These are phyloP conservation scores for Catharus fuscescens DNA, from an alignment of 2,113 vertebrate species.

Conservation along the genomic window DNA sequence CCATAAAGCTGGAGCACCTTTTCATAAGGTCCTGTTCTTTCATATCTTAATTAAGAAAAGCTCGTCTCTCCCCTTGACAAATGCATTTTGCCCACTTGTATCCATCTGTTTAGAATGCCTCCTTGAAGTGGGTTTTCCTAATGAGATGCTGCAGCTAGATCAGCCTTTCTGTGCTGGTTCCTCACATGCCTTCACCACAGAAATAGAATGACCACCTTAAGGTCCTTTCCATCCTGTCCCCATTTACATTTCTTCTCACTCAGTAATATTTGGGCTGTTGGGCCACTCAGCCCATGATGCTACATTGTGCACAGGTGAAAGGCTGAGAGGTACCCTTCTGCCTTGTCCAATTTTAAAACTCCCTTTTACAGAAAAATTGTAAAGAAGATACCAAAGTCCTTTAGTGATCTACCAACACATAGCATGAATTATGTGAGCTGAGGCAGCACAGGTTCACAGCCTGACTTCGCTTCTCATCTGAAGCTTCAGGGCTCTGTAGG, in stretches of 20 bases:
- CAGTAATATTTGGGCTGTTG: not conserved
- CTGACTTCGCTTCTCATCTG: not conserved
- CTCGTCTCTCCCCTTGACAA: not conserved
- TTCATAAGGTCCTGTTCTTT: not conserved
- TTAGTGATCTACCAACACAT: not conserved
- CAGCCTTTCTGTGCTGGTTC: not conserved
- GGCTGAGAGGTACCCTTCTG: not conserved
- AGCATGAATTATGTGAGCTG: not conserved
- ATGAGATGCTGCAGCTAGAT: not conserved
- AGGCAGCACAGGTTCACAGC: not conserved
- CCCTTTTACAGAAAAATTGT: not conserved
- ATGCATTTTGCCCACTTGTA: not conserved
- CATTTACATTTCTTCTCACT: not conserved
- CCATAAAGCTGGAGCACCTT: not conserved
- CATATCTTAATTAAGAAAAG: not conserved
- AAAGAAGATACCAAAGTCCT: not conserved
- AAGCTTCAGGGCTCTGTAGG: not conserved
- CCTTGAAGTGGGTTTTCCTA: not conserved
- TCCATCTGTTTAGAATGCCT: not conserved
- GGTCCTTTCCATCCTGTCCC: not conserved
- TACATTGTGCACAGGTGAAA: fast-evolving
- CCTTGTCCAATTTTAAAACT: not conserved
- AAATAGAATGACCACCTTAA: not conserved
- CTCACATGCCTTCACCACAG: not conserved
- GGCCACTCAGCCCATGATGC: not conserved